A percentile compares a stretch with the other conserved stretches of the same genome.
These are phyloP conservation scores for Lagocephalus sceleratus DNA, from an alignment of 2,797 vertebrate species.

Conservation along the genomic window DNA sequence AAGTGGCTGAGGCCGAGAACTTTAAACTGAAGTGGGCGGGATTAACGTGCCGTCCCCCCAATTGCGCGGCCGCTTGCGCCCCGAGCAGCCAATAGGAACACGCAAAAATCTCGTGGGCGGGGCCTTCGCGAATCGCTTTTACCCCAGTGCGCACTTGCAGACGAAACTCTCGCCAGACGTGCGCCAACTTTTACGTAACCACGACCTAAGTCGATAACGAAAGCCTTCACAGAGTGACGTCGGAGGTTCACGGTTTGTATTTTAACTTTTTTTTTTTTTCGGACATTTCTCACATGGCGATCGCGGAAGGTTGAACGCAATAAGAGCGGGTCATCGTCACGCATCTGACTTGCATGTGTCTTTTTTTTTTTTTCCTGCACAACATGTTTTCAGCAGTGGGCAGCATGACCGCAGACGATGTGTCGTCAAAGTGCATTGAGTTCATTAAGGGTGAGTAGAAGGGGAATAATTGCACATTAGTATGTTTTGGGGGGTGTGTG, in stretches of 20 bases:
- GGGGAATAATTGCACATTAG: background rate
- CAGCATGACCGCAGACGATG: constrained; percentile 68
- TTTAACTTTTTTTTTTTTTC: too few species aligned
- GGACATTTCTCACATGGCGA: background rate
- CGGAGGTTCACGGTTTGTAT: background rate
- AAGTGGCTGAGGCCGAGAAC: constrained; percentile 49
- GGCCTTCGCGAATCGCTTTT: constrained; percentile 31
- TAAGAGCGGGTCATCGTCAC: constrained; percentile 43
- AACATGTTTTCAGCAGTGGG: constrained; percentile 50
- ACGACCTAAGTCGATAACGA: background rate
- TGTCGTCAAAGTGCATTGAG: constrained; percentile 63
- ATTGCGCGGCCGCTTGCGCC: background rate
- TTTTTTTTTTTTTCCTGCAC: constrained; percentile 22
- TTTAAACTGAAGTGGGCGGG: constrained; percentile 70
- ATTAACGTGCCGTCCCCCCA: constrained; percentile 37
- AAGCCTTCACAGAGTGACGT: background rate
- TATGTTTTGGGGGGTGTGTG: background rate
- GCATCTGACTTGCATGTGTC: constrained; percentile 15
- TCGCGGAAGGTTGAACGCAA: background rate
- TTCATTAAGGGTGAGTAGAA: constrained; percentile 71
- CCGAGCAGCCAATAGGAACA: constrained; percentile 58
- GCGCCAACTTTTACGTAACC: constrained; percentile 39
- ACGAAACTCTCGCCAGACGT: constrained; percentile 26
- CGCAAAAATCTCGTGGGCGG: constrained; percentile 19
- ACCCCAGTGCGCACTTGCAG: constrained; percentile 63